Conservation (phyloP, 2,888 invertebrate species). For the Pelosia muscerda region DNA sequence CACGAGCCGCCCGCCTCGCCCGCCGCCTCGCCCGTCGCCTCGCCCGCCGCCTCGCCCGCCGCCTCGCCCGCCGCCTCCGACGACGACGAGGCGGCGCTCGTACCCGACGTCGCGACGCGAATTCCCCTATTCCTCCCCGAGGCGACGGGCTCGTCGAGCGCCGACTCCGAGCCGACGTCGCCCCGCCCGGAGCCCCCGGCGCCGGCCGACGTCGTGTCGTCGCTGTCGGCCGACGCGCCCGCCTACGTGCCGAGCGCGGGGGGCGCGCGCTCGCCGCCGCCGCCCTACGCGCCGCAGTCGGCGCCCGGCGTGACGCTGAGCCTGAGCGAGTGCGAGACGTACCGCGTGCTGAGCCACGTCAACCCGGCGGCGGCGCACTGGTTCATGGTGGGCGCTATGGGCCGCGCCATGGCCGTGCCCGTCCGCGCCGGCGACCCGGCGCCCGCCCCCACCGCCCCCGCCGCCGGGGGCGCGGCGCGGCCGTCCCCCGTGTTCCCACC, state of each 20-base stretch:
- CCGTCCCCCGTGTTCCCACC: constrained; percentile 19
- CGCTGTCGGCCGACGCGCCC: constrained; percentile 10
- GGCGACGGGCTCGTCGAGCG: neutral
- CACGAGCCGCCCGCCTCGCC: neutral
- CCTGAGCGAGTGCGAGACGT: constrained; percentile 63
- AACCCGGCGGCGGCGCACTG: constrained; percentile 66
- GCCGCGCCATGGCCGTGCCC: constrained; percentile 47
- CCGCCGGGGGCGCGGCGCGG: neutral
- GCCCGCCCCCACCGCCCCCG: neutral
- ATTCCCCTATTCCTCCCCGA: constrained; percentile 17
- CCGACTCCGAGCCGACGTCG: constrained; percentile 5
- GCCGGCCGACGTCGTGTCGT: neutral
- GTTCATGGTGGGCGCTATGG: constrained; percentile 64
- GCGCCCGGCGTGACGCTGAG: constrained; percentile 54
- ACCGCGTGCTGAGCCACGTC: constrained; percentile 57
- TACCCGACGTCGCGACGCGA: neutral
- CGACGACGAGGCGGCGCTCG: constrained; percentile 4
- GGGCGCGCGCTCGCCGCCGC: constrained; percentile 6
- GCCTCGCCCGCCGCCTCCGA: neutral
- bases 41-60: neutral
- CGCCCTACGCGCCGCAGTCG: constrained; percentile 15
- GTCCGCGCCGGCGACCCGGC: neutral
- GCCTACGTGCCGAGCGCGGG: constrained; percentile 11
- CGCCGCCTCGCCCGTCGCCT: neutral
- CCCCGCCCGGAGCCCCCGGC: neutral